Conservation (phyloP, 92 coral and sea anemone genomes). For the Paramuricea clavata region DNA sequence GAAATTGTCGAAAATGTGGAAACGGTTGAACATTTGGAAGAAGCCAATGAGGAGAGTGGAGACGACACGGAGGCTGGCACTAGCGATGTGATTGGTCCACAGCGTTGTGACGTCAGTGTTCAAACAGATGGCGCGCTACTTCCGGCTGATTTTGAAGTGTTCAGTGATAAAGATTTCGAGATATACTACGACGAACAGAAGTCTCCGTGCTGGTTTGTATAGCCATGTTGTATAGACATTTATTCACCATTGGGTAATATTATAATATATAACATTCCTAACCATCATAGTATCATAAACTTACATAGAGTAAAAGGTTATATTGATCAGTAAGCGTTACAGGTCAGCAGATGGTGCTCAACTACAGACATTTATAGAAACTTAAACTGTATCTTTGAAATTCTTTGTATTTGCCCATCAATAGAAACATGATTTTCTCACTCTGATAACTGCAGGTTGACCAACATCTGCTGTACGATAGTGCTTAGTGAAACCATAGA, state of each 20-base stretch:
- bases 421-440: too few relatives aligned
- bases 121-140: slow-evolving; percentile 52
- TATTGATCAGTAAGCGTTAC: background rate
- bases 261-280: background rate
- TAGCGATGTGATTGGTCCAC: slow-evolving; percentile 46
- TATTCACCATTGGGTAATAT: slow-evolving; percentile 13
- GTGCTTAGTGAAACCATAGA: too few relatives aligned
- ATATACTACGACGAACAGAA: slow-evolving; percentile 43
- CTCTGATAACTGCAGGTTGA: too few relatives aligned
- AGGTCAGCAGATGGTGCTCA: background rate
- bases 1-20: background rate
- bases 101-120: slow-evolving; percentile 55
- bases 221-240: slow-evolving; percentile 12
- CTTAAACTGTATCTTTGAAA: too few relatives aligned
- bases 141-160: slow-evolving; percentile 39
- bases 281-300: background rate
- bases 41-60: background rate
- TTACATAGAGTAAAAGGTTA: background rate
- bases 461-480: too few relatives aligned
- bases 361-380: too few relatives aligned
- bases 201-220: slow-evolving; percentile 44
- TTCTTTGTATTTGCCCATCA: too few relatives aligned
- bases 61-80: slow-evolving; percentile 33
- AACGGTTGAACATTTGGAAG: background rate
- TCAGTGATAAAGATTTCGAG: slow-evolving; percentile 45